A percentile compares a stretch with the other conserved stretches of the same genome.
These are phyloP conservation scores for Hippocampus guttulatus DNA, from an alignment of 2,113 vertebrate species.

Conservation along the genomic window DNA sequence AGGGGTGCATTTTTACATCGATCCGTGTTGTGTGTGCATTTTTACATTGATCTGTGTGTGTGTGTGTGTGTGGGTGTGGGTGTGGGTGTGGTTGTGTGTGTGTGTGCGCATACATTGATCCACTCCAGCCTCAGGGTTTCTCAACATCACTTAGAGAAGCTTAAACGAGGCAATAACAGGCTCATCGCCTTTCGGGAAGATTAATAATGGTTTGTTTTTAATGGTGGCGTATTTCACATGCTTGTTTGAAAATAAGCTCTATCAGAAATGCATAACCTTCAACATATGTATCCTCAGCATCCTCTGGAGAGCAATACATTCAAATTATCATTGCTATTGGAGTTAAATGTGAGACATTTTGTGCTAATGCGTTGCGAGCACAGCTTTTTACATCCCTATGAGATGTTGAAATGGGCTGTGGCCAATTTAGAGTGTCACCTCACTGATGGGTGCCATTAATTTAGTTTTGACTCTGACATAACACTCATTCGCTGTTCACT, in stretches of 20 bases:
- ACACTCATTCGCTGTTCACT: slow-evolving; percentile 16
- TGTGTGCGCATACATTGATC: slow-evolving; percentile 21
- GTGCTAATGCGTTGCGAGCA: slow-evolving; percentile 32
- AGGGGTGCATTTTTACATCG: neutral
- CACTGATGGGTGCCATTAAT: slow-evolving; percentile 29
- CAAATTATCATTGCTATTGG: slow-evolving; percentile 17
- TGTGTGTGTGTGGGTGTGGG: neutral
- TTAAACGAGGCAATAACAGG: slow-evolving; percentile 33
- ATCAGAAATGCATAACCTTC: slow-evolving; percentile 5
- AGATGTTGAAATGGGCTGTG: slow-evolving; percentile 13
- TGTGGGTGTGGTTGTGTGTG: neutral
- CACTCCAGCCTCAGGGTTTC: slow-evolving; percentile 24
- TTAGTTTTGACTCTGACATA: slow-evolving; percentile 17
- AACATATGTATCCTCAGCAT: neutral
- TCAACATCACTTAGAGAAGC: slow-evolving; percentile 32
- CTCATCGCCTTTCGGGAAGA: slow-evolving; percentile 6
- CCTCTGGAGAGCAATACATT: slow-evolving; percentile 12
- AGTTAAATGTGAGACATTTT: slow-evolving; percentile 39
- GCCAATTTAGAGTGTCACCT: slow-evolving; percentile 19
- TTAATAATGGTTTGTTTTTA: slow-evolving; percentile 20
- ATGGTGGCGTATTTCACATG: neutral
- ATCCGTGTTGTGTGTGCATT: neutral
- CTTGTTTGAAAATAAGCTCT: slow-evolving; percentile 4
- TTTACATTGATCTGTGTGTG: neutral
- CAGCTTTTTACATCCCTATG: slow-evolving; percentile 35